Evolutionary conservation across 2,113 vertebrate species (phyloP), one percentile per base, ranked within the genome.

Genomic region (Cololabis saira): DNA sequence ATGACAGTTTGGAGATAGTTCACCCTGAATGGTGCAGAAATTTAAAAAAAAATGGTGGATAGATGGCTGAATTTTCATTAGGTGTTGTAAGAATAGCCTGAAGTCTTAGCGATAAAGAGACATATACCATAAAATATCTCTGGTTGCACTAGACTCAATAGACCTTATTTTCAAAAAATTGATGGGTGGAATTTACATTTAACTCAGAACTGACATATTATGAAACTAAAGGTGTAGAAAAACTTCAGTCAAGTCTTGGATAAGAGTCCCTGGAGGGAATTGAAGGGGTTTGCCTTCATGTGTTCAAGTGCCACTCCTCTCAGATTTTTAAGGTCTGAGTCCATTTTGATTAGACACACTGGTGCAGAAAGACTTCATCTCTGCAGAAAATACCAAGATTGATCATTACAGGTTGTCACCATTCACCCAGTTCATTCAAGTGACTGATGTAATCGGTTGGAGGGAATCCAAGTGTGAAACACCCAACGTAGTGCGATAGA

Each of bases 331-430:
- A 58, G 43, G 48, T 54, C 51, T n/a, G n/a, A 78, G 68, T 64
- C 64, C 58, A 77, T 87, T 80, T 78, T 59, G 54, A 89, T 83
- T 57, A 45, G 37, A 76, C 62, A 74, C 74, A 74, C 61, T 55
- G 45, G 56, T 76, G 66, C 61, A 67, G 67, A 87, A 84, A 78
- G 57, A 88, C 85, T 68, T 30, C 67, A 82, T 85, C 68, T 85
- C 79, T 44, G 85, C 56, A 78, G 81, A 83, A 88, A 75, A 86
- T 71, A 78, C 73, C 76, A 71, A 59, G 47, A 70, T 69, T 76
- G 80, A 89, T 91, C 90, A 92, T 91, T 90, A 70, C 74, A 77
- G 81, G 78, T 90, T 91, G 85, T 91, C 88, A 85, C 58, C 57
- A 51, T 75, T 51, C 56, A 43, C 74, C 53, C 37, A 6, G 48